Percentiles rank a stretch among this genome's conserved stretches.
Conservation (phyloP, 2,888 invertebrate species). For the Stegophylla sp. region DNA sequence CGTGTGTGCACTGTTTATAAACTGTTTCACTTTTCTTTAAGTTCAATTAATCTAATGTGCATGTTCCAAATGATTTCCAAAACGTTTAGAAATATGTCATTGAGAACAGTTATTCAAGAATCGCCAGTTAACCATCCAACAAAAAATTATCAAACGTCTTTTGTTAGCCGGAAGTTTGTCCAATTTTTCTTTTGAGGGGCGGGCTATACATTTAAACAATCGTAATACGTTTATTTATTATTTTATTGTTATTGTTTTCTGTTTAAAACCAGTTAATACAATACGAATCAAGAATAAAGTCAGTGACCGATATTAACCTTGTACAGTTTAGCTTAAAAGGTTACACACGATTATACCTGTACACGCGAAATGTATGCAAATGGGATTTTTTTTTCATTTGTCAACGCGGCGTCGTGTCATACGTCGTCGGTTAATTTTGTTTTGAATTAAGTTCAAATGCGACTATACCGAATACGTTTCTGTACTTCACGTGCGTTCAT, state of each 20-base stretch:
- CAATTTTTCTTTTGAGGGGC: slow-evolving; percentile 17
- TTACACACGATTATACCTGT: slow-evolving; percentile 38
- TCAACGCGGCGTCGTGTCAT: not conserved
- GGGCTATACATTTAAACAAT: slow-evolving; percentile 13
- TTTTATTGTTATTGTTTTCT: slow-evolving; percentile 38
- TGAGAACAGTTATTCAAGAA: slow-evolving; percentile 45
- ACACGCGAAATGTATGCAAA: slow-evolving; percentile 33
- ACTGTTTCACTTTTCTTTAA: slow-evolving; percentile 44
- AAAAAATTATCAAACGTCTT: slow-evolving; percentile 26
- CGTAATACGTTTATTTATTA: slow-evolving; percentile 21
- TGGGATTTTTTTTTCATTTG: slow-evolving; percentile 14
- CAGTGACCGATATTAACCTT: slow-evolving; percentile 57
- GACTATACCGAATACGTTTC: not conserved
- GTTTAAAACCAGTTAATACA: slow-evolving; percentile 27
- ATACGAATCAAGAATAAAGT: slow-evolving; percentile 17
- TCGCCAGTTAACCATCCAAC: slow-evolving; percentile 23
- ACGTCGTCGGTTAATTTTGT: slow-evolving; percentile 26
- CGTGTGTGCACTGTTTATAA: slow-evolving; percentile 3
- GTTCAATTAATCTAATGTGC: slow-evolving; percentile 1
- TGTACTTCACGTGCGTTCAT: not conserved
- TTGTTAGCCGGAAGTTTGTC: slow-evolving; percentile 40
- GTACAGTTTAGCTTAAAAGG: slow-evolving; percentile 27
- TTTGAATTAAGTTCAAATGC: slow-evolving; percentile 14
- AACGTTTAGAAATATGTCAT: slow-evolving; percentile 36
- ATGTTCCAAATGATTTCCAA: slow-evolving; percentile 19